Percentiles rank a stretch among this genome's conserved stretches.
phyloP scores from a whole-genome alignment of 2,113 vertebrate genomes.

The Ginglymostoma cirratum region DNA sequence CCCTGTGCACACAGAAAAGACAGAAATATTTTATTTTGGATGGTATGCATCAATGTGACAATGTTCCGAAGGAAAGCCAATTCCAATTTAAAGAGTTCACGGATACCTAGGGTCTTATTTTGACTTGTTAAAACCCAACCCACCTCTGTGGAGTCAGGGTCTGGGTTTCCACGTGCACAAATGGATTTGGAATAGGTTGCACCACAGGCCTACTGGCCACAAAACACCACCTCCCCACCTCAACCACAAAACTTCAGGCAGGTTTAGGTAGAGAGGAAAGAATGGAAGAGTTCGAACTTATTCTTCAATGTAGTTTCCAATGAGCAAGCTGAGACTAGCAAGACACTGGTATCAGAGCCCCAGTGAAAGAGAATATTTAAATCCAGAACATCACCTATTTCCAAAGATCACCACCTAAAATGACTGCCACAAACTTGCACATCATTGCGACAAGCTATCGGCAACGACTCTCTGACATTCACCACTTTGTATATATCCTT shows the following conservation, averaged over 20 bases:
- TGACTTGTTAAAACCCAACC: not conserved
- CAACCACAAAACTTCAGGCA: not conserved
- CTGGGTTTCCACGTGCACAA: not conserved
- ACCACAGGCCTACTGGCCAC: not conserved
- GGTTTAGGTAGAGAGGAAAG: not conserved
- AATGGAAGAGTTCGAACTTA: not conserved
- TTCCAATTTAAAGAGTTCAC: not conserved
- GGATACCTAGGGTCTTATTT: not conserved
- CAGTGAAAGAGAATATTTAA: not conserved
- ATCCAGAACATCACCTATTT: not conserved
- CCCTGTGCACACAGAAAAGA: constrained; percentile 62
- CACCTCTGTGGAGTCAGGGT: not conserved
- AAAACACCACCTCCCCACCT: too few species aligned
- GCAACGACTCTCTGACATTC: not conserved
- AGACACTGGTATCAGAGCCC: not conserved
- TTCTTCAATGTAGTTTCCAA: not conserved
- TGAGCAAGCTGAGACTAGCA: not conserved
- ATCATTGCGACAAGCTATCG: not conserved
- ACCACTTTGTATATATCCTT: not conserved
- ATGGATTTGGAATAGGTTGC: not conserved
- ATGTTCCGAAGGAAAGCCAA: not conserved
- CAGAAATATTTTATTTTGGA: constrained; percentile 40
- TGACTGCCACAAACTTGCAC: too few species aligned
- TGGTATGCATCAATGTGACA: not conserved
- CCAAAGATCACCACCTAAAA: not conserved